These are phyloP conservation scores for Polypedilum pembai DNA, from an alignment of 1,140 invertebrate genomes.

Conservation along the genomic window DNA sequence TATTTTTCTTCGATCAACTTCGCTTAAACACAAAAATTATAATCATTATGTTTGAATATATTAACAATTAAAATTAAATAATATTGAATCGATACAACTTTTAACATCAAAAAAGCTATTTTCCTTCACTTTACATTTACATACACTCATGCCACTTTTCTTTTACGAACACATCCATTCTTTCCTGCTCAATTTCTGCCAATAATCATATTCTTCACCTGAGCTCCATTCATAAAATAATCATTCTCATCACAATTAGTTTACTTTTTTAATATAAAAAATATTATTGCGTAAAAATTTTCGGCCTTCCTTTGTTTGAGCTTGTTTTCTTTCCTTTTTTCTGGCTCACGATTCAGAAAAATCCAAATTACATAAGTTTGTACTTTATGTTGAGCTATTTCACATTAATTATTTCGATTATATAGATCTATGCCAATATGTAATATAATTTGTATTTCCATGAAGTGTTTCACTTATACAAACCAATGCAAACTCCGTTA, in stretches of 20 bases:
- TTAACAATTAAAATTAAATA: neutral
- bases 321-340: neutral
- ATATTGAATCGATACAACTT: neutral
- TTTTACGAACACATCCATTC: too few species aligned
- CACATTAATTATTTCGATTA: too few species aligned
- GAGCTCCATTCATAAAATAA: neutral
- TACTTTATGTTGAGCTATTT: neutral
- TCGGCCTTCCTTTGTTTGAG: neutral
- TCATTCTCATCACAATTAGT: neutral
- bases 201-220: neutral
- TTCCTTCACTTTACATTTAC: neutral
- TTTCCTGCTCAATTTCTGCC: neutral
- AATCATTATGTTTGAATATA: too few species aligned
- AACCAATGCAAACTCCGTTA: constrained; percentile 20
- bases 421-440: too few species aligned
- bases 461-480: neutral
- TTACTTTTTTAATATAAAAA: constrained; percentile 15
- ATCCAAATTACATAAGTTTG: neutral
- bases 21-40: neutral
- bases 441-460: too few species aligned
- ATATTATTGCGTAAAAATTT: constrained; percentile 8
- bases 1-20: neutral
- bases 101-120: constrained; percentile 18
- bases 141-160: too few species aligned
- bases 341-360: too few species aligned